These are phyloP conservation scores for Coboldia fuscipes DNA, from an alignment of 1,140 invertebrate species.

Conservation along the genomic window DNA sequence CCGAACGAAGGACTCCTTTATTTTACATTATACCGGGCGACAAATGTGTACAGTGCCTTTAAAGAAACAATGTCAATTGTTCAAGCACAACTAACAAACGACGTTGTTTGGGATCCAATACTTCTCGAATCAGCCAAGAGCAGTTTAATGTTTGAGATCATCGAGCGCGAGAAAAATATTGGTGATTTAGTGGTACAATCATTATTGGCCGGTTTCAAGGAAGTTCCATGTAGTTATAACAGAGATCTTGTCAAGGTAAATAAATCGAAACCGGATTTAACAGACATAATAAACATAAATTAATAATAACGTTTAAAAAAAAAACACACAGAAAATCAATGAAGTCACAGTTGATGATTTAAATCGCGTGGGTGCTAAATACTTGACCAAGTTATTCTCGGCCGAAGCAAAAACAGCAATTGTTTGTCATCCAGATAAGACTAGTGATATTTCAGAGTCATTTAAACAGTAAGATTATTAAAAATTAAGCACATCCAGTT, in stretches of 20 bases:
- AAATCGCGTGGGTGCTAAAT: conserved; percentile 38
- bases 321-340: conserved; percentile 22
- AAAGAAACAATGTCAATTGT: conserved; percentile 51
- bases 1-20: conserved; percentile 47
- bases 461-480: conserved; percentile 36
- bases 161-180: conserved; percentile 56
- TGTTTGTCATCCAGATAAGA: conserved; percentile 57
- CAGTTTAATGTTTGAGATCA: conserved; percentile 65
- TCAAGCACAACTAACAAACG: conserved; percentile 33
- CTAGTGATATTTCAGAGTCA: conserved; percentile 34
- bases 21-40: conserved; percentile 47
- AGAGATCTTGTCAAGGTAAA: conserved; percentile 14
- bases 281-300: not conserved
- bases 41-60: conserved; percentile 55
- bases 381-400: conserved; percentile 43
- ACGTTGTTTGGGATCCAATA: conserved; percentile 41
- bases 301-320: not conserved
- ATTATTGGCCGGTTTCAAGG: conserved; percentile 45
- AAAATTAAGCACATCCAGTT: not conserved
- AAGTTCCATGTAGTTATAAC: conserved; percentile 42
- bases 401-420: conserved; percentile 34
- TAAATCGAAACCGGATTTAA: conserved; percentile 4
- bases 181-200: conserved; percentile 46
- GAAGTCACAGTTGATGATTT: conserved; percentile 41
- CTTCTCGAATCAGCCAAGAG: conserved; percentile 65